Evolutionary conservation across 2,797 vertebrate genomes (phyloP).

Genomic region (Sciurus vulgaris): DNA sequence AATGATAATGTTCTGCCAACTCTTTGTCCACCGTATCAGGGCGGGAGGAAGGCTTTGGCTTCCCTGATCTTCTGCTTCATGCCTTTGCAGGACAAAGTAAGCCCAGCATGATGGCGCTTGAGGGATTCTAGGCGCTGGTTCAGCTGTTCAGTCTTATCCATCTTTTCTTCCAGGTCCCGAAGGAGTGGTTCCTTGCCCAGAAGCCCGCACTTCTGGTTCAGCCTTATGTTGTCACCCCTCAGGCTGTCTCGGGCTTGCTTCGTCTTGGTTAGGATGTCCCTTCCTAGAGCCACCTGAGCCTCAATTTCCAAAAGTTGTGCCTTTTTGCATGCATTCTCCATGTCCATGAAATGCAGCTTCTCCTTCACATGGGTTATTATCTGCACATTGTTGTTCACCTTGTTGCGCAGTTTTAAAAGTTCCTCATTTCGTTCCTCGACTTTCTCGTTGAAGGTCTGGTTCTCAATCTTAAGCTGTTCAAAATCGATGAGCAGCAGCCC

Average conservation of each 20-base stretch:
- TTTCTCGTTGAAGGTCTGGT: slow-evolving; percentile 88
- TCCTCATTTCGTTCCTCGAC: slow-evolving; percentile 87
- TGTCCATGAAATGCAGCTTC: slow-evolving; percentile 88
- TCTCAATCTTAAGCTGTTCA: slow-evolving; percentile 89
- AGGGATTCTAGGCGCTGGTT: slow-evolving; percentile 86
- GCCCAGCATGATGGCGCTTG: slow-evolving; percentile 82
- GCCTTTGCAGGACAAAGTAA: slow-evolving; percentile 79
- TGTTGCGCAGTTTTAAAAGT: slow-evolving; percentile 87
- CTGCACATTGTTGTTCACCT: slow-evolving; percentile 85
- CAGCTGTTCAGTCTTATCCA: slow-evolving; percentile 81
- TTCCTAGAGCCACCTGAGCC: slow-evolving; percentile 78
- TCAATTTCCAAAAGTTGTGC: slow-evolving; percentile 85
- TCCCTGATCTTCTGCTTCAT: slow-evolving; percentile 86
- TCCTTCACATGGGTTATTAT: slow-evolving; percentile 90
- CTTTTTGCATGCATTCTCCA: slow-evolving; percentile 84
- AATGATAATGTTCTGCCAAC: fast-evolving
- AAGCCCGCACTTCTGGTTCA: slow-evolving; percentile 88
- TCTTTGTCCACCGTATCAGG: not conserved
- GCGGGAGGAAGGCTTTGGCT: slow-evolving; percentile 69
- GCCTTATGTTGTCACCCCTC: slow-evolving; percentile 84
- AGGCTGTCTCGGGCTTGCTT: slow-evolving; percentile 87
- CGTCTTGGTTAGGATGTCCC: slow-evolving; percentile 85
- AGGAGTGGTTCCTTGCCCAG: slow-evolving; percentile 89
- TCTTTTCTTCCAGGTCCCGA: slow-evolving; percentile 89
- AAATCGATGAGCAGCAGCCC: slow-evolving; percentile 87